phyloP scores from a whole-genome alignment of 2,888 invertebrate species.

The Plebejus anna region DNA sequence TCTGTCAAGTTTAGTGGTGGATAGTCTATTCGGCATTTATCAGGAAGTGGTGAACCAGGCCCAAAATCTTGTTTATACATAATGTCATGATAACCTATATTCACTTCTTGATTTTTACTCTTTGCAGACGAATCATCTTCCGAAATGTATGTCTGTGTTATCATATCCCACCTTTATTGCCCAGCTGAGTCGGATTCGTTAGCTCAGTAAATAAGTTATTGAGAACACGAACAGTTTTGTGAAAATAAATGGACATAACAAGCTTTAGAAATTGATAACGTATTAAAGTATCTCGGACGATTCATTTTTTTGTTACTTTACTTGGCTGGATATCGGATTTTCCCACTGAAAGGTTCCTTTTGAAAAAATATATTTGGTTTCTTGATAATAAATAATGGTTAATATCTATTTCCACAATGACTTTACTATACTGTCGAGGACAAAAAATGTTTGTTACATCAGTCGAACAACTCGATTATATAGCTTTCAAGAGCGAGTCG shows the following conservation, averaged over 20 bases:
- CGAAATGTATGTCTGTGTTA: constrained; percentile 32
- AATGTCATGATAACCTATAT: too few species aligned
- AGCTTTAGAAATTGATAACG: constrained; percentile 15
- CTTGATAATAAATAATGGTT: neutral
- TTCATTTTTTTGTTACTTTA: constrained; percentile 1
- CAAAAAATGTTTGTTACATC: neutral
- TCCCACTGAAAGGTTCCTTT: neutral
- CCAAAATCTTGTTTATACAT: too few species aligned
- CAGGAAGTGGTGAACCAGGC: too few species aligned
- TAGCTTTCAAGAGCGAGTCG: neutral
- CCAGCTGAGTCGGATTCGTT: constrained; percentile 46
- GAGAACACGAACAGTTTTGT: constrained; percentile 27
- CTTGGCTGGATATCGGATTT: neutral
- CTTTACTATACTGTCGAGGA: neutral
- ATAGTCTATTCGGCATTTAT: too few species aligned
- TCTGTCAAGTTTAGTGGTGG: too few species aligned
- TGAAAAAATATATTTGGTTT: neutral
- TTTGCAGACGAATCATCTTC: neutral
- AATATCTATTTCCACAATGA: neutral
- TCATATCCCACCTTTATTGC: constrained; percentile 50
- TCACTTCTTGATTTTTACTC: too few species aligned
- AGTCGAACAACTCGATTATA: neutral
- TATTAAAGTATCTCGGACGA: constrained; percentile 16
- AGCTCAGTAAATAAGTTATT: constrained; percentile 37
- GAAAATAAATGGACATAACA: constrained; percentile 32